Base-by-base conservation (phyloP, 2,888 invertebrate species). In the Scaptomyza reducta region DNA sequence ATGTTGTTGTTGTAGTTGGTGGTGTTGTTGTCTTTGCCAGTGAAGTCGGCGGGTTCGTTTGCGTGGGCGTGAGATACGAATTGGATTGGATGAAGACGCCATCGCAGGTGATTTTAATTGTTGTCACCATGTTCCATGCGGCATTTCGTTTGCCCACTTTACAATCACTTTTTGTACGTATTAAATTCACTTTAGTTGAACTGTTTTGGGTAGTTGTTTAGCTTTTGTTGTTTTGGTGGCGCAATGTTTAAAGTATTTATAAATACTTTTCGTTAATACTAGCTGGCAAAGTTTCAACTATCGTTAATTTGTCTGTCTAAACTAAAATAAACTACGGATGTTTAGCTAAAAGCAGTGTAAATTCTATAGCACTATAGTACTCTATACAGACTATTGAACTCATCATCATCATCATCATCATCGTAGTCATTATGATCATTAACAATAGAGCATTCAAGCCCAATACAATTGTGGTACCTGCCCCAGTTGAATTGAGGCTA, bases 31-130 rank as follows among this genome's bases (percentile, higher is more conserved):
- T 25, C 13, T 59, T 58, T 60, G 11, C 57, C 22, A 38, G 2
- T 41, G 6, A 70, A 25, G 57, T 27, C 10, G 74, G 0, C 27
- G 51, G 33, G 25, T 45, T 71, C 45, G 74, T 18, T 77, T 77
- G 64, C 29, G 85, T 74, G 22, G 91, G 83, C 65, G 89, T 86
- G 46, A 90, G 79, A 88, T 89, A 90, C 31, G 91, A 90, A 77
- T 91, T 91, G 63, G 91, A 89, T 88, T 91, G 91, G 84, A 91
- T 91, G 82, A 91, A 91, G 44, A 91, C 91, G 62, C 91, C 91
- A 88, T 91, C 91, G 84, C 91, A 91, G 70, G 91, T 91, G 79
- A 91, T 91, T 85, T 91, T 91, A 65, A 91, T 91, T 89, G 91
- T 91, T 85, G 91, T 91, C 87, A 91, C 91, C 91, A 91, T 91